A percentile compares a stretch with the other conserved stretches of the same genome.
Conservation (phyloP, 2,113 vertebrate species). For the Danionella cerebrum region DNA sequence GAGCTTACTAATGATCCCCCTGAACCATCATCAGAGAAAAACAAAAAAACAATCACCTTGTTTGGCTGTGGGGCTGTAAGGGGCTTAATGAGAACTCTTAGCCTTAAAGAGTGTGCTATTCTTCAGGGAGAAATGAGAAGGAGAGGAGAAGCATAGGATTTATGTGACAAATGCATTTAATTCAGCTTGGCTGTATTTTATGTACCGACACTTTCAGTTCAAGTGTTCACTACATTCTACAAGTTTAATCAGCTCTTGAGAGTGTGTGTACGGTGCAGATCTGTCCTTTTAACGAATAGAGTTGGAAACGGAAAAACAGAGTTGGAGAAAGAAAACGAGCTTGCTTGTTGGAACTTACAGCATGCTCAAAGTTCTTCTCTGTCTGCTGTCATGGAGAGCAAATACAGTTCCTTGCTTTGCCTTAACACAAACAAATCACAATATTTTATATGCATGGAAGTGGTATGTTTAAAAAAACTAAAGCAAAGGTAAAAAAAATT, state of each 20-base stretch:
- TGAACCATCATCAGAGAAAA: conserved; percentile 49
- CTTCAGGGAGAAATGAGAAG: conserved; percentile 76
- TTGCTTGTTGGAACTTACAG: conserved; percentile 48
- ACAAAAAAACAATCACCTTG: conserved; percentile 81
- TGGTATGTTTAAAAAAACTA: background rate
- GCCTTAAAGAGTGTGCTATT: conserved; percentile 73
- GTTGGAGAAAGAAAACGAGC: conserved; percentile 27
- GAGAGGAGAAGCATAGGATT: conserved; percentile 74
- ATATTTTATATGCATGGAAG: background rate
- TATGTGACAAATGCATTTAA: conserved; percentile 85
- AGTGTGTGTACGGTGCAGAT: conserved; percentile 23
- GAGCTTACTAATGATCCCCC: conserved; percentile 80
- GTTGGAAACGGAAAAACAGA: background rate
- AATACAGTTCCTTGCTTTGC: conserved; percentile 54
- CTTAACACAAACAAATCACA: conserved; percentile 40
- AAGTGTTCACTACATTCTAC: conserved; percentile 19
- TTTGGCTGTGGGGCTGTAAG: conserved; percentile 53
- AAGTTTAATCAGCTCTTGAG: conserved; percentile 15
- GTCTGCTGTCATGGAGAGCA: conserved; percentile 50
- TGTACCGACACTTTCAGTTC: conserved; percentile 16
- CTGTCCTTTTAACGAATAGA: conserved; percentile 19
- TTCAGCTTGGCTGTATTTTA: conserved; percentile 38
- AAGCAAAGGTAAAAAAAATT: conserved; percentile 30
- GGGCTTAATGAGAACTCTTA: conserved; percentile 87
- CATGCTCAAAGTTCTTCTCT: conserved; percentile 55